phyloP scores from a whole-genome alignment of 1,140 invertebrate genomes.

The Trachymyrmex cornetzi region DNA sequence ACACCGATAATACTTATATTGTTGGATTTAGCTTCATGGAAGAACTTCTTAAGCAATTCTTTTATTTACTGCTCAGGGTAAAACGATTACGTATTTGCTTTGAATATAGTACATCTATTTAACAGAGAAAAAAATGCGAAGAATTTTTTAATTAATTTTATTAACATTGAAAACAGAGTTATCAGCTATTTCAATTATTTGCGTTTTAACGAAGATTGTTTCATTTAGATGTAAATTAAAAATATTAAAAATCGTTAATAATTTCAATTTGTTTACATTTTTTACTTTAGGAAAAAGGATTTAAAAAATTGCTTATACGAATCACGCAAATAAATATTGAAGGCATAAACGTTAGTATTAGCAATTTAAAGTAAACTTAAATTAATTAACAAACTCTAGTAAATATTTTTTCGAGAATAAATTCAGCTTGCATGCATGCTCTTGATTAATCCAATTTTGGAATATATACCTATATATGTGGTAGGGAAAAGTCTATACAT shows the following conservation, averaged over 20 bases:
- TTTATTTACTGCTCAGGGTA: background rate
- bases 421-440: background rate
- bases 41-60: constrained; percentile 50
- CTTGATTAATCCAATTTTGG: background rate
- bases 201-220: background rate
- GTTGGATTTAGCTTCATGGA: background rate
- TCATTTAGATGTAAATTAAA: background rate
- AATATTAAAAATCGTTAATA: background rate
- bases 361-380: background rate
- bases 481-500: background rate
- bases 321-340: background rate
- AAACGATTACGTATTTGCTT: constrained; percentile 24
- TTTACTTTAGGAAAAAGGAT: background rate
- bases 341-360: background rate
- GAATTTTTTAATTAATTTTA: background rate
- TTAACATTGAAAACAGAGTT: background rate
- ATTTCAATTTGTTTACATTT: background rate
- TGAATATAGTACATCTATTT: background rate
- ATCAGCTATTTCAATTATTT: background rate
- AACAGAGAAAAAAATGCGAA: background rate
- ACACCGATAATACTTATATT: constrained; percentile 1
- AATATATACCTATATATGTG: too few species aligned
- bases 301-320: background rate
- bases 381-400: background rate
- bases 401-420: background rate